Evolutionary conservation across 2,797 vertebrate genomes (phyloP).

Genomic region (Tapera naevia): DNA sequence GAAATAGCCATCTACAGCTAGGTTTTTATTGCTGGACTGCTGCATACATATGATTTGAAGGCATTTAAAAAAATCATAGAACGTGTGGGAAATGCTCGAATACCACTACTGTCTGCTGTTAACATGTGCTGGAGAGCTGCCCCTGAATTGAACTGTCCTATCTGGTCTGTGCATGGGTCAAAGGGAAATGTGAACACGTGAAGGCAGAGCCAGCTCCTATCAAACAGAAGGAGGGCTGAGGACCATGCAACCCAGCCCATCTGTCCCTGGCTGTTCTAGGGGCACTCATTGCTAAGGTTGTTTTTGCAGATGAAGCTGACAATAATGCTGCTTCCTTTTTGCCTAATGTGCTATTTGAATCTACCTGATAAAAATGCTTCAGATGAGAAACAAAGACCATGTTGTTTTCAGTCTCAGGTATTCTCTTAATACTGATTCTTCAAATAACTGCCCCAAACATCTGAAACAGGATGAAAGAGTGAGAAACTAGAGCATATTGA

Average conservation of each 20-base stretch:
- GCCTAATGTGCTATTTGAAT: not conserved
- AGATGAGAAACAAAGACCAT: not conserved
- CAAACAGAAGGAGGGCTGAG: not conserved
- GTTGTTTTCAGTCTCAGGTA: not conserved
- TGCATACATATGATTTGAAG: not conserved
- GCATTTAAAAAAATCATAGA: not conserved
- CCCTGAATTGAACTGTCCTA: not conserved
- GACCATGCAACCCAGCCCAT: not conserved
- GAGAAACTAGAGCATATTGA: not conserved
- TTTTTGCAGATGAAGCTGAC: not conserved
- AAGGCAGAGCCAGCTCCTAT: not conserved
- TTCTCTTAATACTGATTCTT: not conserved
- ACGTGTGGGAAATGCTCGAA: not conserved
- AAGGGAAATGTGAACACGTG: not conserved
- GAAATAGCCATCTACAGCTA: not conserved
- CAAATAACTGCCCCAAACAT: not conserved
- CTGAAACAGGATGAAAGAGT: not conserved
- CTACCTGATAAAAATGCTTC: not conserved
- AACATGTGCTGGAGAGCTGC: accelerated
- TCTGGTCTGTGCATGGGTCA: not conserved
- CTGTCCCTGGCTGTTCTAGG: not conserved
- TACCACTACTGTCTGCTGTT: not conserved
- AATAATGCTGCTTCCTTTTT: not conserved
- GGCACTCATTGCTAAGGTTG: not conserved
- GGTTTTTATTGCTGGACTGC: not conserved